A percentile compares a stretch with the other conserved stretches of the same genome.
Evolutionary conservation across 1,140 invertebrate species (phyloP).

Genomic region (Drosophila jambulina): DNA sequence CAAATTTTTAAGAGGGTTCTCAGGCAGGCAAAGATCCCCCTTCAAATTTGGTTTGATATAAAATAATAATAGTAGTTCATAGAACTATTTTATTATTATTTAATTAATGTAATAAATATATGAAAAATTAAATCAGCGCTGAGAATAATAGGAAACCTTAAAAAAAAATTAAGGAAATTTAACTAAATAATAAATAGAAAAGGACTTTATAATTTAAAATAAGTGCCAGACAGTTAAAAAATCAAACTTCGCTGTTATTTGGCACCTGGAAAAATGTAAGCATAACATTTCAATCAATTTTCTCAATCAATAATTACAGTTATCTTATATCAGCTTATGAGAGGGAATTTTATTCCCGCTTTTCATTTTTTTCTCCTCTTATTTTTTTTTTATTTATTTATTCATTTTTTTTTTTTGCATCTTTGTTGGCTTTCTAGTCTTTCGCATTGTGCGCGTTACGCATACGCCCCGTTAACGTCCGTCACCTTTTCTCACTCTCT

Average conservation of each 20-base stretch:
- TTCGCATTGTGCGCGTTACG: constrained; percentile 41
- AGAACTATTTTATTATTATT: no score
- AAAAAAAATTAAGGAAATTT: not conserved
- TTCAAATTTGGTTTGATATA: no score
- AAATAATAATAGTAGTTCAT: no score
- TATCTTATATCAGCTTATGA: constrained; percentile 13
- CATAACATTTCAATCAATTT: constrained; percentile 38
- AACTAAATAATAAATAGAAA: not conserved
- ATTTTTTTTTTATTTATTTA: not conserved
- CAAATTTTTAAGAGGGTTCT: no score
- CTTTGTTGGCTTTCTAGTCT: constrained; percentile 31
- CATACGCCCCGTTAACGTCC: constrained; percentile 50
- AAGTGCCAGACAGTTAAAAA: not conserved
- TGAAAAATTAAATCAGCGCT: not conserved
- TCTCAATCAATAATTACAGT: constrained; percentile 43
- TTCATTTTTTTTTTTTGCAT: constrained; percentile 2
- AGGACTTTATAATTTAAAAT: no score
- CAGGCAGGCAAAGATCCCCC: no score
- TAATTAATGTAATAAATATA: no score
- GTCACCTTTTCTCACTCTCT: constrained; percentile 6
- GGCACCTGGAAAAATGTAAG: not conserved
- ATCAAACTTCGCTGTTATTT: not conserved
- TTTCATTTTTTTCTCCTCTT: not conserved
- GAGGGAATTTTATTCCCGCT: not conserved
- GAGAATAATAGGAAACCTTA: no score